Evolutionary conservation across 2,113 vertebrate genomes (phyloP).

Genomic region (Odocoileus virginianus): DNA sequence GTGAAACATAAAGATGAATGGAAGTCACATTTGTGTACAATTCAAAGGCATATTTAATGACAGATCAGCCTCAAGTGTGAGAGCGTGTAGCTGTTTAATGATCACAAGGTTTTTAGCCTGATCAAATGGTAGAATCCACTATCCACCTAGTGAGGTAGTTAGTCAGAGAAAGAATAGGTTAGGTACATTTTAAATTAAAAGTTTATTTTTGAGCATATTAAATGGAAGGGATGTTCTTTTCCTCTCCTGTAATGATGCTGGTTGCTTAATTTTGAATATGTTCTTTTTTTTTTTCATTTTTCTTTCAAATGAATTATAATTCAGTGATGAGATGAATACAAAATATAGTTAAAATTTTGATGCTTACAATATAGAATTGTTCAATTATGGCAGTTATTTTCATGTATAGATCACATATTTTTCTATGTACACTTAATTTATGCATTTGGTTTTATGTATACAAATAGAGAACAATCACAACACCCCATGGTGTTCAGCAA

Average conservation of each 20-base stretch:
- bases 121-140: not conserved
- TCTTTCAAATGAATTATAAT: not conserved
- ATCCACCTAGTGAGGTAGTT: not conserved
- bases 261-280: not conserved
- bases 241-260: not conserved
- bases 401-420: not conserved
- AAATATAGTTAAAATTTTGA: not conserved
- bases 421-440: not conserved
- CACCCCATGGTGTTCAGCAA: not conserved
- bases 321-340: not conserved
- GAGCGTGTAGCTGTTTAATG: not conserved
- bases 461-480: not conserved
- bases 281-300: not conserved
- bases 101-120: not conserved
- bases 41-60: not conserved
- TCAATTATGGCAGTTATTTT: not conserved
- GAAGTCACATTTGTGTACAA: not conserved
- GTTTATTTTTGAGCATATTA: not conserved
- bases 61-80: not conserved
- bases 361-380: not conserved
- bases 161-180: not conserved
- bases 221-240: not conserved
- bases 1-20: not conserved
- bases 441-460: not conserved
- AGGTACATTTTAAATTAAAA: not conserved